Percentiles rank a stretch among this genome's conserved stretches.
Evolutionary conservation across 2,113 vertebrate species (phyloP).

Genomic region (Phalacrocorax aristotelis): DNA sequence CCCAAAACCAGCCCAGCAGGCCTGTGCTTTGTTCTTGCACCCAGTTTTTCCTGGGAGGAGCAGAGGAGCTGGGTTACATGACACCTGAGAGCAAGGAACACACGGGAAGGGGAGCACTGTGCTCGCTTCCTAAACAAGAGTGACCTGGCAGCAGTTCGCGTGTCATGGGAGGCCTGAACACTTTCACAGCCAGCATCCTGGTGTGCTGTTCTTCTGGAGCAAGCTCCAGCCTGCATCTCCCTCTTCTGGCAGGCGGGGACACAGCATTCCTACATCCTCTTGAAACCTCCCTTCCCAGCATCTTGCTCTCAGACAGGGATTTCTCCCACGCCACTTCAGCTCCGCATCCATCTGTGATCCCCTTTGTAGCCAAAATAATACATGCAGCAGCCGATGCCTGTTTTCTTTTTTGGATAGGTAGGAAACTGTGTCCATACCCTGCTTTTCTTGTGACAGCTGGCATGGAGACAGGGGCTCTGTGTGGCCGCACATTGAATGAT

Average conservation of each 20-base stretch:
- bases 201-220: rapidly evolving
- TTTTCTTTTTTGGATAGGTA: neutral
- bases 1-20: neutral
- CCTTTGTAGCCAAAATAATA: neutral
- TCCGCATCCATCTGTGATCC: neutral
- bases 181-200: rapidly evolving
- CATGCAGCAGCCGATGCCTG: neutral
- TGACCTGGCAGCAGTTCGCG: neutral
- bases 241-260: neutral
- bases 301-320: neutral
- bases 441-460: neutral
- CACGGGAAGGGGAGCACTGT: neutral
- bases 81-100: too few species aligned
- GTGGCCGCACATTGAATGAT: rapidly evolving
- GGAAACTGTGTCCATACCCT: neutral
- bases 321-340: neutral
- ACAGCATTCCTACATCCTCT: rapidly evolving
- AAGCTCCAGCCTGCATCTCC: neutral
- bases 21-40: neutral
- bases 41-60: neutral
- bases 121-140: neutral
- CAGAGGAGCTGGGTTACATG: neutral
- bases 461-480: rapidly evolving
- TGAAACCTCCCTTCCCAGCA: neutral
- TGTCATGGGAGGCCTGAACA: neutral